Percentiles rank a stretch among this genome's conserved stretches.
phyloP scores from a whole-genome alignment of 2,113 vertebrate genomes.

The Cranoglanis bouderius region DNA sequence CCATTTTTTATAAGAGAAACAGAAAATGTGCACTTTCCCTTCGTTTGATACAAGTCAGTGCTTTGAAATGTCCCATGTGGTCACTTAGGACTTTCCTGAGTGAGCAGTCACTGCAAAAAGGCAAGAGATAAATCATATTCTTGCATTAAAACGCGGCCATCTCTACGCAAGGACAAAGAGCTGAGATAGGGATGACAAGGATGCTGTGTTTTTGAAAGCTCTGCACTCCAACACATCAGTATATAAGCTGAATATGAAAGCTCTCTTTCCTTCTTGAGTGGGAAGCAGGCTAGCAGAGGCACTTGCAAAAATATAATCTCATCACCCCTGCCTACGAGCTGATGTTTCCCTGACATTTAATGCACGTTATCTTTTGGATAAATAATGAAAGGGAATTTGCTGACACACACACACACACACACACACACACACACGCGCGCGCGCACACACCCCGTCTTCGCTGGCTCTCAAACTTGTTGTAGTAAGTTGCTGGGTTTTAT shows the following conservation, averaged over 20 bases:
- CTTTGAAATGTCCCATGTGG: slow-evolving; percentile 23
- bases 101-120: slow-evolving; percentile 11
- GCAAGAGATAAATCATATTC: slow-evolving; percentile 23
- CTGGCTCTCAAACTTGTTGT: background rate
- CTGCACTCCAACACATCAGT: background rate
- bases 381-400: slow-evolving; percentile 33
- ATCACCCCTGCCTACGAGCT: slow-evolving; percentile 4
- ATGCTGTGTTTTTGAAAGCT: slow-evolving; percentile 25
- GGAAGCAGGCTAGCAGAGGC: slow-evolving; percentile 14
- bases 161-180: slow-evolving; percentile 16
- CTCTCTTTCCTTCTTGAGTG: background rate
- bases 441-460: background rate
- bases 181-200: slow-evolving; percentile 7
- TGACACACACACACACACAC: slow-evolving; percentile 7
- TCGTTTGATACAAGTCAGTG: background rate
- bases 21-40: slow-evolving; percentile 32
- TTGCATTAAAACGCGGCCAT: background rate
- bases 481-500: background rate
- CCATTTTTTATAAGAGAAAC: slow-evolving; percentile 8
- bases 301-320: slow-evolving; percentile 21
- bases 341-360: slow-evolving; percentile 35
- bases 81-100: slow-evolving; percentile 30
- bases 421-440: background rate
- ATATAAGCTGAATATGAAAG: slow-evolving; percentile 18
- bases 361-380: slow-evolving; percentile 36